phyloP scores from a whole-genome alignment of 2,113 vertebrate genomes.

The Gallinago jamesoni region DNA sequence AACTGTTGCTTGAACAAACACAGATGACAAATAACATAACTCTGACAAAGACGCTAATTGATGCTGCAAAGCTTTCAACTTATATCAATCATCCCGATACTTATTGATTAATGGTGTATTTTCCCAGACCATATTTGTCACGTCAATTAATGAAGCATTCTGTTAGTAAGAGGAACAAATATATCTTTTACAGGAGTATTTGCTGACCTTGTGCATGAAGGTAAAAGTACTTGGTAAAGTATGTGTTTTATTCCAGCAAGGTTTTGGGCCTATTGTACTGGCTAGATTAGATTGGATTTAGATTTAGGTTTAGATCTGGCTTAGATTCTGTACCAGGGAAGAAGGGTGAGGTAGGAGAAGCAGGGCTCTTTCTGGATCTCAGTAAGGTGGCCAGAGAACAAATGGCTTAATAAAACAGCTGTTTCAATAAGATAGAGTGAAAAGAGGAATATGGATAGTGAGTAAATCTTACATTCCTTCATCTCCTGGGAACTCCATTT shows the following conservation, averaged over 20 bases:
- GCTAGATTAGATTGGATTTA: too few relatives aligned
- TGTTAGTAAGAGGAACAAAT: neutral
- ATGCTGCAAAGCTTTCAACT: neutral
- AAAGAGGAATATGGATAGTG: neutral
- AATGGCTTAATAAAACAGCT: neutral
- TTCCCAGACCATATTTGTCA: neutral
- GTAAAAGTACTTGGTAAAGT: neutral
- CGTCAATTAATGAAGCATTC: neutral
- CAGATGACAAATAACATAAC: neutral
- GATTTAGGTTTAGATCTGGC: too few relatives aligned
- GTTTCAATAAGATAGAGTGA: neutral
- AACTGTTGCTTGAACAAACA: neutral
- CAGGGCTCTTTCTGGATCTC: neutral
- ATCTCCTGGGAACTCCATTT: neutral
- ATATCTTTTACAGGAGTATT: neutral
- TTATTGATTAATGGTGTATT: conserved; percentile 3
- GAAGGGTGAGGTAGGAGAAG: neutral
- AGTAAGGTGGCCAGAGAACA: neutral
- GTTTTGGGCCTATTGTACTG: neutral
- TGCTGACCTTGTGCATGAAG: neutral
- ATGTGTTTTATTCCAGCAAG: neutral
- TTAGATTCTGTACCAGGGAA: neutral
- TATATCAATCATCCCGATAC: neutral
- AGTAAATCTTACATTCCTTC: neutral
- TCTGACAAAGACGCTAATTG: neutral